Conservation (phyloP, 2,888 invertebrate species). For the Antheraea assamensis region DNA sequence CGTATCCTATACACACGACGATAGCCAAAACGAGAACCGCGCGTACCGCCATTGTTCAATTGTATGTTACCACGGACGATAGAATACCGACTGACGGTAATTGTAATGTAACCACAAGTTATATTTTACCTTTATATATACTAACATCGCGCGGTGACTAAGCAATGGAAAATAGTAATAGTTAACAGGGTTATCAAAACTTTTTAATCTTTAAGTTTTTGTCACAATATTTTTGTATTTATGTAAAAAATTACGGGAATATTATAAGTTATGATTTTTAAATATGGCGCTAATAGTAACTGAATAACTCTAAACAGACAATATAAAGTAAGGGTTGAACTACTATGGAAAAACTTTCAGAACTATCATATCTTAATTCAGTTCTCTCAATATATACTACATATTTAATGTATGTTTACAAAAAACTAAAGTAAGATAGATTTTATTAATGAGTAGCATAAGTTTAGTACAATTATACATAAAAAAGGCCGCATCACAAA, state of each 20-base stretch:
- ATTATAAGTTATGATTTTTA: background rate
- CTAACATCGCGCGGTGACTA: constrained; percentile 20
- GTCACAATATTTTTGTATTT: background rate
- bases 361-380: background rate
- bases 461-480: no score
- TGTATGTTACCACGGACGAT: constrained; percentile 21
- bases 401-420: no score
- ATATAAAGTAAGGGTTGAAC: no score
- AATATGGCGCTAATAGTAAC: no score
- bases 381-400: no score
- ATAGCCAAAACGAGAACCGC: constrained; percentile 45
- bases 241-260: background rate
- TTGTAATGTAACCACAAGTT: constrained; percentile 29
- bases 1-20: constrained; percentile 33
- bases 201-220: background rate
- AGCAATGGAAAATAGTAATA: constrained; percentile 18
- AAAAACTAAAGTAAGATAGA: no score
- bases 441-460: no score
- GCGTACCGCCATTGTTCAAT: constrained; percentile 51
- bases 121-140: constrained; percentile 24
- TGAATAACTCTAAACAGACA: background rate
- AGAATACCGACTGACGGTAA: constrained; percentile 33
- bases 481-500: no score
- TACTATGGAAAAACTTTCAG: no score
- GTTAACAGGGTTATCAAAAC: background rate